Evolutionary conservation across 2,797 vertebrate genomes (phyloP), one percentile per base, ranked within the genome.

Genomic region (Fistularia tabacaria): DNA sequence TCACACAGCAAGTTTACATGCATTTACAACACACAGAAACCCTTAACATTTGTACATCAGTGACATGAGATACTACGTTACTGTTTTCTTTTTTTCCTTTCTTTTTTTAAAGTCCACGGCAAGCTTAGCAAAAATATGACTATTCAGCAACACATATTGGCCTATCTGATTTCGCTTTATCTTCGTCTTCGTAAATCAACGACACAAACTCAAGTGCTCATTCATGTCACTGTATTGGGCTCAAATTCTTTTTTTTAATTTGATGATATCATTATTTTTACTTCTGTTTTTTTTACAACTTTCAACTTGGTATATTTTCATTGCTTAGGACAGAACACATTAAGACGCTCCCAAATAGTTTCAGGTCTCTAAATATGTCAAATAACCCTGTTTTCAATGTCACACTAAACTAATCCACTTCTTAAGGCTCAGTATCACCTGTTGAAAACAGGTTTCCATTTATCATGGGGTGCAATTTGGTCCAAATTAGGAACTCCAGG

Each of bases 111-210:
- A 84, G 81, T 83, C 69, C 79, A 85, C 82, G 83, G 86, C 73
- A 86, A 88, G 83, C 84, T 85, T 89, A 69, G 83, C 63, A 48
- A 84, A 84, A 85, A 84, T 81, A 80, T 74, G 88, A 91, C 91
- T 86, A 88, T 89, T 85, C 90, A 90, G 90, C 89, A 91, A 92
- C 88, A 79, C 86, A 84, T 83, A 82, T 80, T 85, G 87, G 85
- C 72, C 68, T 10, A 25, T 49, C 44, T 43, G 36, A 66, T 62
- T 9, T n/a, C n/a, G 9, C 10, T 15, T 47, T 55, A 11, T 47
- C 61, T 9, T 45, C n/a, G 11, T 12, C 40, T 43, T 53, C 39
- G 67, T 14, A 36, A 60, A 57, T 62, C n/a, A 49, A 36, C 41
- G 25, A 42, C 7, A 69, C 64, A 57, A 44, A 38, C 8, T 39